phyloP scores from a whole-genome alignment of 2,888 invertebrate species.

The Zaprionus lineosus region DNA sequence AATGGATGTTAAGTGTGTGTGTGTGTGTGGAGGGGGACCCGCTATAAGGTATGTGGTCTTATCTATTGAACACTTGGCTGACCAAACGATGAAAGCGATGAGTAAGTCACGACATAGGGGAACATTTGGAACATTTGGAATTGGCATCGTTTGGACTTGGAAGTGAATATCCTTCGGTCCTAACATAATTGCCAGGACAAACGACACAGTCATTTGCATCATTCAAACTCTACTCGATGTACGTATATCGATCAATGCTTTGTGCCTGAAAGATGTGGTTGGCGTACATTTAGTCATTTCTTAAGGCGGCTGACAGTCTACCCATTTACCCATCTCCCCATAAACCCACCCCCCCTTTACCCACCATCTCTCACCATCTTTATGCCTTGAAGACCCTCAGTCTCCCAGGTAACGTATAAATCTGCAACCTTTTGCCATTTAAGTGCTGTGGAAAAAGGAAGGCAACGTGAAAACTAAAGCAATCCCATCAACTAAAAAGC shows the following conservation, averaged over 20 bases:
- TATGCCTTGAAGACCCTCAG: no score
- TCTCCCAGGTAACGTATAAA: constrained; percentile 31
- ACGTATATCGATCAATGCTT: not conserved
- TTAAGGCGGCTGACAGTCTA: constrained; percentile 5
- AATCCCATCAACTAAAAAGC: constrained; percentile 77
- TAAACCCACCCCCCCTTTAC: no score
- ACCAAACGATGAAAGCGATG: constrained; percentile 36
- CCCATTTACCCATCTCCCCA: no score
- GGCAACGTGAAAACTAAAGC: constrained; percentile 56
- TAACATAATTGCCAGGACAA: constrained; percentile 56
- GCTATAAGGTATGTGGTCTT: constrained; percentile 48
- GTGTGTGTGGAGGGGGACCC: constrained; percentile 32
- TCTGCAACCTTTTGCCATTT: constrained; percentile 47
- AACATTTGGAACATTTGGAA: no score
- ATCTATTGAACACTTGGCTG: constrained; percentile 63
- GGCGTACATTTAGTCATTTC: constrained; percentile 15
- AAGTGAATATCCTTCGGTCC: constrained; percentile 45
- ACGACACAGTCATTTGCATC: constrained; percentile 29
- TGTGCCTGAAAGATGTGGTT: not conserved
- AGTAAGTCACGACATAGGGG: not conserved
- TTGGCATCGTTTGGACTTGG: constrained; percentile 33
- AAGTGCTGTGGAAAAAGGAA: constrained; percentile 47
- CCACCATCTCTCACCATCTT: no score
- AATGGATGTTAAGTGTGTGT: constrained; percentile 69
- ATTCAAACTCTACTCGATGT: not conserved